Conservation (phyloP, 2,113 vertebrate genomes). For the Lepus americanus region DNA sequence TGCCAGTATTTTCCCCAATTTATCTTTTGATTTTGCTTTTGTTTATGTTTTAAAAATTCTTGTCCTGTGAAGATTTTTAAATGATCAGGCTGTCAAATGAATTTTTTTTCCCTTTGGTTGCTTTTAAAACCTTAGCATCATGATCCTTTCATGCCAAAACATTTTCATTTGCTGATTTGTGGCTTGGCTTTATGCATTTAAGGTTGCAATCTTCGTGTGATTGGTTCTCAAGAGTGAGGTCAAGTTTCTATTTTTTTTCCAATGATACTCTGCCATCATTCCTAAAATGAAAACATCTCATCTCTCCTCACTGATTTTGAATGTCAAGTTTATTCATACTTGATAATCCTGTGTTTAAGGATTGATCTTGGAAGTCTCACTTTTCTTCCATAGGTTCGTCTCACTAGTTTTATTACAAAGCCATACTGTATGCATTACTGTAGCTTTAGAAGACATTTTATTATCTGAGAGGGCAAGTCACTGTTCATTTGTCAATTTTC, state of each 20-base stretch:
- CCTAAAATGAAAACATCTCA: background rate
- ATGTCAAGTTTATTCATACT: background rate
- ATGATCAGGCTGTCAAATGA: background rate
- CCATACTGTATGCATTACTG: background rate
- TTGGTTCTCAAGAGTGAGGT: background rate
- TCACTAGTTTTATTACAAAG: background rate
- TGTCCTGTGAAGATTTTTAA: background rate
- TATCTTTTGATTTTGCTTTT: background rate
- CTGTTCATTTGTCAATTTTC: conserved; percentile 16
- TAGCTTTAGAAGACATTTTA: conserved; percentile 14
- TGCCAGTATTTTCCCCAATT: background rate
- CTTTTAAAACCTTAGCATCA: conserved; percentile 13
- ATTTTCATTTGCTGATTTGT: conserved; percentile 45
- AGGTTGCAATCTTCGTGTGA: conserved; percentile 25
- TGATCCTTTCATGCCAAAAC: background rate
- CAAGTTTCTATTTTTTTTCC: background rate
- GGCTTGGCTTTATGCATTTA: conserved; percentile 40
- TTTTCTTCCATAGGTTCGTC: background rate
- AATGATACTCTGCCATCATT: background rate
- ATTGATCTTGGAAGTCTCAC: background rate
- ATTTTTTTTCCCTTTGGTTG: conserved; percentile 5
- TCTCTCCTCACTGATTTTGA: background rate
- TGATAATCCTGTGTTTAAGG: background rate
- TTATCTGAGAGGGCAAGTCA: background rate
- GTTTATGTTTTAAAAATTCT: background rate